Conservation (phyloP, 2,113 vertebrate species). For the Ifrita kowaldi region DNA sequence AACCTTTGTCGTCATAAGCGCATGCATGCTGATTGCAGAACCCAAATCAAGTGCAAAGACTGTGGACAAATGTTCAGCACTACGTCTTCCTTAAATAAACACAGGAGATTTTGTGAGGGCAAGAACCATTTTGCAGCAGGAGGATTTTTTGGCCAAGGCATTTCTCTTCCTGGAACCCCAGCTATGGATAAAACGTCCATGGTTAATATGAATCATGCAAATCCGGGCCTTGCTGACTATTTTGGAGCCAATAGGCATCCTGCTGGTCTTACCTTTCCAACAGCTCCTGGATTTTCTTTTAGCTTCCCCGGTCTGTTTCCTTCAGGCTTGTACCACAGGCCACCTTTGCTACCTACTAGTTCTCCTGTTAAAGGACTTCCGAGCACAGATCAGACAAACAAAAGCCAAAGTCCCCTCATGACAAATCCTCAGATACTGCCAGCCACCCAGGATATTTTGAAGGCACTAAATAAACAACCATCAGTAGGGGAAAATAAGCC, state of each 20-base stretch:
- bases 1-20: conserved; percentile 99
- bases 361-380: conserved; percentile 87
- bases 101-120: conserved; percentile 98
- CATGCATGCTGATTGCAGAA: conserved; percentile 99
- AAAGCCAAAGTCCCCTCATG: conserved; percentile 89
- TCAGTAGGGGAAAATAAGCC: conserved; percentile 80
- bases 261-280: conserved; percentile 93
- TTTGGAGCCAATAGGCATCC: conserved; percentile 96
- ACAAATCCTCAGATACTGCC: conserved; percentile 86
- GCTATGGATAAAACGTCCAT: conserved; percentile 94
- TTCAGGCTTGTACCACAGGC: conserved; percentile 97
- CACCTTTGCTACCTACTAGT: conserved; percentile 90
- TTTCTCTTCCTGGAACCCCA: conserved; percentile 90
- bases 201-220: conserved; percentile 90
- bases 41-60: conserved; percentile 99
- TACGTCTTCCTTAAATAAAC: conserved; percentile 99
- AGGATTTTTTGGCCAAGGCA: conserved; percentile 95
- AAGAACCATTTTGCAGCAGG: conserved; percentile 98
- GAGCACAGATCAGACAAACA: conserved; percentile 84
- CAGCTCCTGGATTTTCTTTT: conserved; percentile 94
- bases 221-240: conserved; percentile 94
- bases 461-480: conserved; percentile 88
- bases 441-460: conserved; percentile 91
- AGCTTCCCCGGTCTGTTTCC: conserved; percentile 97
- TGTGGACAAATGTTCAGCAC: conserved; percentile 99